Evolutionary conservation across 2,797 vertebrate species (phyloP).

Genomic region (Cyclura pinguis): DNA sequence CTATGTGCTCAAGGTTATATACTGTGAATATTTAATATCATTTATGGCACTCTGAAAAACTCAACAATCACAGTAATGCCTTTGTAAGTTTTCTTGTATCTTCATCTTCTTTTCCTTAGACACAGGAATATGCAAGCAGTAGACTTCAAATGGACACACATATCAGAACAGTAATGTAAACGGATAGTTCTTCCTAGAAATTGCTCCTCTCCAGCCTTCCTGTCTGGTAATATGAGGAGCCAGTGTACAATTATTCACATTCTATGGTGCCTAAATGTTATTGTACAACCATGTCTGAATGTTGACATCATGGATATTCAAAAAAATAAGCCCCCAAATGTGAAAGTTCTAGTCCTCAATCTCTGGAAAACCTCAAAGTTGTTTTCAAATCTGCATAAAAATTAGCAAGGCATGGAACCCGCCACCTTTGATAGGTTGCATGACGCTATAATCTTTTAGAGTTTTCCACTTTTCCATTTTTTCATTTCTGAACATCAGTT

Average conservation of each 20-base stretch:
- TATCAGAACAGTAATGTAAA: background rate
- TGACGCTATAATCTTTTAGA: background rate
- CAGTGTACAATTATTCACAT: background rate
- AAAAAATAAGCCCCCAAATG: background rate
- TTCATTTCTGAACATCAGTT: background rate
- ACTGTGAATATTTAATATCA: too few species aligned
- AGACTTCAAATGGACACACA: too few species aligned
- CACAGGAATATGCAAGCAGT: too few species aligned
- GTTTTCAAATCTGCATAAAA: background rate
- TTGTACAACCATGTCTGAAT: background rate
- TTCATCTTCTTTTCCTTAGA: too few species aligned
- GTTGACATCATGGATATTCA: background rate
- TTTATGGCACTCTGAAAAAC: too few species aligned
- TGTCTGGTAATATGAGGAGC: background rate
- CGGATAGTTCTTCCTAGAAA: background rate
- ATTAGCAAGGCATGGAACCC: background rate
- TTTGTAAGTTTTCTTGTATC: too few species aligned
- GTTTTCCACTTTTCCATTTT: background rate
- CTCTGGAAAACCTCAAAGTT: background rate
- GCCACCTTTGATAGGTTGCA: too few species aligned
- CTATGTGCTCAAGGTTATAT: too few species aligned
- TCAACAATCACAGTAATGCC: too few species aligned
- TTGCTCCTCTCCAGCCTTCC: background rate
- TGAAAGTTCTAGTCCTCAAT: background rate
- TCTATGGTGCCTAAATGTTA: constrained; percentile 6